Evolutionary conservation across 2,888 invertebrate genomes (phyloP), one percentile per base, ranked within the genome.

Genomic region (Drosophila macrospina): DNA sequence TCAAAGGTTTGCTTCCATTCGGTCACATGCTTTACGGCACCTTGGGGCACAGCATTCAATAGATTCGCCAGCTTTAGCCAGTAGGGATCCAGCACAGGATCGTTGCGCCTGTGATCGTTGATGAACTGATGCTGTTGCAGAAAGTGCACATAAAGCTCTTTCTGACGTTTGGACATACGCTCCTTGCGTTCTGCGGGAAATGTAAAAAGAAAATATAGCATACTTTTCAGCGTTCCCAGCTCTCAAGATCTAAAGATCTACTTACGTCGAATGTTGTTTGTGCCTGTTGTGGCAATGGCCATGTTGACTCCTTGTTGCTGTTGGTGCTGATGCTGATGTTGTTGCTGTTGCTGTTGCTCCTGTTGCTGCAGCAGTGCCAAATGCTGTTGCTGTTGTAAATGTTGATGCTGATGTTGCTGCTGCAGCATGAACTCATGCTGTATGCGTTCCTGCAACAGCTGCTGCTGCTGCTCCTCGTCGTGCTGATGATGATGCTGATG

Each of bases 1-100:
- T 90, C 90, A 42, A 90, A 90, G 32, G 90, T 90, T 74, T 90
- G 80, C 54, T 90, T 90, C 90, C 90, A 90, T 64, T 90, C 90
- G 39, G 87, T 87, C 50, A 90, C 88, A 57, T 89, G 89, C 52
- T 90, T 90, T 6, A 89, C 80, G 30, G 90, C 90, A 28, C 90
- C 90, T 69, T 91, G 90, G 3, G 90, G 90, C 73, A 90, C 90
- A 7, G 90, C 86, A 48, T 90, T 90, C 26, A 90, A 62, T 24
- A 90, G 78, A 70, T 91, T 89, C n/a, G 90, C 86, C 69, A 90
- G 71, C 65, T 91, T 90, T 4, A 87, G 69, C 90, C 90, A 90
- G 74, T 89, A 90, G 6, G 86, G 83, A 75, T 90, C 91, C 15
- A 90, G 76, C 45, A 84, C 76, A 1, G 90, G 90, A 74, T 90